phyloP scores from a whole-genome alignment of 2,113 vertebrate genomes.

The Circaetus cinerascens region DNA sequence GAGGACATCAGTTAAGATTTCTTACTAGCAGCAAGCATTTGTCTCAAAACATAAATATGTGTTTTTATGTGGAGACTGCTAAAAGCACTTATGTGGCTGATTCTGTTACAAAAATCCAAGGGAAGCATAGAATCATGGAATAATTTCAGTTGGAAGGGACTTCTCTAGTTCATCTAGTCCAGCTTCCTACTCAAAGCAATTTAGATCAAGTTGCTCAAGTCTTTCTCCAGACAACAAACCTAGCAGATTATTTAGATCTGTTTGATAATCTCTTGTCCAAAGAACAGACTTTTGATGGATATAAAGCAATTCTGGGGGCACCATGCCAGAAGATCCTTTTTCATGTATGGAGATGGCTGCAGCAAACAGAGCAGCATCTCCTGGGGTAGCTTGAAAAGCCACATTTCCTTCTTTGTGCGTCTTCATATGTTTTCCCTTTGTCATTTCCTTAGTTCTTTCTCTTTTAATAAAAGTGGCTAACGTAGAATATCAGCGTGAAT shows the following conservation, averaged over 20 bases:
- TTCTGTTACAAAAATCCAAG: neutral
- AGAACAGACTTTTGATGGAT: neutral
- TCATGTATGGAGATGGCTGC: neutral
- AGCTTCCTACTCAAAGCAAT: neutral
- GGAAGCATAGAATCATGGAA: neutral
- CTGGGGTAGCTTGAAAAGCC: neutral
- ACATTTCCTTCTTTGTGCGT: neutral
- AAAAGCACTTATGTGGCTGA: neutral
- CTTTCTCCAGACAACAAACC: neutral
- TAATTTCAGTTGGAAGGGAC: neutral
- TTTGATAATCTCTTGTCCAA: neutral
- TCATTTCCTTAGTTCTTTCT: neutral
- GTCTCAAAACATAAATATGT: neutral
- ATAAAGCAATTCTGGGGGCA: neutral
- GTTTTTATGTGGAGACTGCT: neutral
- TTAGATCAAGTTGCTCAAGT: neutral
- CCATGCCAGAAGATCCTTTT: neutral
- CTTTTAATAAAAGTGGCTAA: neutral
- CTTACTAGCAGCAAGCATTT: neutral
- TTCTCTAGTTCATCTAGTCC: neutral
- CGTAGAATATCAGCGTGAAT: neutral
- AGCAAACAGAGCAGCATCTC: neutral
- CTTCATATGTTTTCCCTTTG: neutral
- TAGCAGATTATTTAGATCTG: neutral
- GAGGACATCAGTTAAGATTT: neutral